Evolutionary conservation across 2,888 invertebrate genomes (phyloP).

Genomic region (Fragum sueziense): DNA sequence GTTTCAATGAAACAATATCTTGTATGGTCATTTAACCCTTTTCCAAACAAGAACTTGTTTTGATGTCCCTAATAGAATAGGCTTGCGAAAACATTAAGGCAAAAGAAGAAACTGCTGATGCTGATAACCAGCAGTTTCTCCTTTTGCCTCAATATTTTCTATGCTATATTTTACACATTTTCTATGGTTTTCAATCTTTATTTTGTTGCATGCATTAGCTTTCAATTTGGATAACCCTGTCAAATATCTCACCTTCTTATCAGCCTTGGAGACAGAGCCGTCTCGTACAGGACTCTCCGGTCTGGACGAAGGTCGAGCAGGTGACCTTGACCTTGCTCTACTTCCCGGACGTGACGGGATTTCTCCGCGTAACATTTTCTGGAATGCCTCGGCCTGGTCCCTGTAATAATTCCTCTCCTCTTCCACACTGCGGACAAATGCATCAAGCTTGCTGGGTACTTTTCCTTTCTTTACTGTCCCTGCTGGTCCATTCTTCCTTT

Average conservation of each 20-base stretch:
- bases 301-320: constrained; percentile 60
- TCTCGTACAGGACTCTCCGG: constrained; percentile 70
- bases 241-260: constrained; percentile 66
- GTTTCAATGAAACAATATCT: too few species aligned
- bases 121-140: too few species aligned
- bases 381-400: constrained; percentile 78
- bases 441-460: constrained; percentile 78
- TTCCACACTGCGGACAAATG: constrained; percentile 79
- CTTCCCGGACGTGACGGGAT: constrained; percentile 64
- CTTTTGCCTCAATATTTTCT: too few species aligned
- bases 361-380: constrained; percentile 72
- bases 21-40: too few species aligned
- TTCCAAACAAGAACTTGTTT: too few species aligned
- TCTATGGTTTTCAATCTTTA: too few species aligned
- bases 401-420: constrained; percentile 82
- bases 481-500: constrained; percentile 75
- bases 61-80: too few species aligned
- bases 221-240: too few species aligned
- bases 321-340: constrained; percentile 65
- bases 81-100: too few species aligned
- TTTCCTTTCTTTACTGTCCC: constrained; percentile 73
- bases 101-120: too few species aligned
- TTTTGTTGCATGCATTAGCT: too few species aligned
- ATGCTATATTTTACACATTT: too few species aligned
- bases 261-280: constrained; percentile 59